phyloP scores from a whole-genome alignment of 2,113 vertebrate genomes.

The Poeciliopsis occidentalis region DNA sequence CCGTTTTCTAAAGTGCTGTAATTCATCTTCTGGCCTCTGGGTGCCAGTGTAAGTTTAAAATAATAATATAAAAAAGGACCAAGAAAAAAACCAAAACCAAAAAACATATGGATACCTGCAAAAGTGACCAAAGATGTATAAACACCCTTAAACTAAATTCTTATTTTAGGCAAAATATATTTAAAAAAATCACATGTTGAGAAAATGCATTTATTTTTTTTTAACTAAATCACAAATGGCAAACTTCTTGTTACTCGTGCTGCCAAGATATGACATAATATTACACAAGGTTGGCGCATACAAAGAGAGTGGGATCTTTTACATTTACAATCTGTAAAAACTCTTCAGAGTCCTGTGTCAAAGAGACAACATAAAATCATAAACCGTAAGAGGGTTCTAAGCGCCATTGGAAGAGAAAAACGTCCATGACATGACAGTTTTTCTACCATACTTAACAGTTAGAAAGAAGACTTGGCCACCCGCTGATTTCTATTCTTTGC shows the following conservation, averaged over 20 bases:
- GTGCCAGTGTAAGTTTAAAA: slow-evolving; percentile 61
- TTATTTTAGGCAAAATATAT: not conserved
- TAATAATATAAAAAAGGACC: not conserved
- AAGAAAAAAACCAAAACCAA: not conserved
- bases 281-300: not conserved
- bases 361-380: not conserved
- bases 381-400: not conserved
- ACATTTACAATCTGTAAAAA: not conserved
- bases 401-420: too few relatives aligned
- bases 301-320: not conserved
- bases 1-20: not conserved
- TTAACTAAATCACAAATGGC: not conserved
- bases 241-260: not conserved
- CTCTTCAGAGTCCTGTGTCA: not conserved
- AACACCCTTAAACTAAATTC: not conserved
- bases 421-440: not conserved
- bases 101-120: not conserved
- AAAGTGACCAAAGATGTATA: not conserved
- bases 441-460: not conserved
- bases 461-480: not conserved
- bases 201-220: not conserved
- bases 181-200: not conserved
- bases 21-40: slow-evolving; percentile 55
- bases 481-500: not conserved
- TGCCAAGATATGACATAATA: not conserved